Percentiles rank a stretch among this genome's conserved stretches.
Evolutionary conservation across 2,113 vertebrate species (phyloP).

Genomic region (Megalops atlanticus): DNA sequence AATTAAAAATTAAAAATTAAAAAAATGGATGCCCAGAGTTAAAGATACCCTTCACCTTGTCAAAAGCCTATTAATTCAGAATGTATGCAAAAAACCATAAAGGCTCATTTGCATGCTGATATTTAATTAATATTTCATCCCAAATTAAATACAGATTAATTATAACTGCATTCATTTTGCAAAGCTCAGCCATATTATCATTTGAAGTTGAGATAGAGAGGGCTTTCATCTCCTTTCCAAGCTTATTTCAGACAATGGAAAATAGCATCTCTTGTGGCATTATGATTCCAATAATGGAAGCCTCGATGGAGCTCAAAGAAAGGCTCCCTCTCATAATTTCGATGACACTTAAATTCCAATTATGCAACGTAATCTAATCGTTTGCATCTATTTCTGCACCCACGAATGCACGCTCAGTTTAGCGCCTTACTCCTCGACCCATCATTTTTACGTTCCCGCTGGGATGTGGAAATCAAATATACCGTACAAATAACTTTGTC

Average conservation of each 20-base stretch:
- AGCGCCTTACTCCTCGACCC: no score
- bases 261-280: conserved; percentile 20
- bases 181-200: conserved; percentile 49
- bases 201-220: conserved; percentile 36
- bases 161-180: conserved; percentile 52
- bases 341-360: conserved; percentile 20
- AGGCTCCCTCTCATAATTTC: conserved; percentile 2
- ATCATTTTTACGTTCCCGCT: not conserved
- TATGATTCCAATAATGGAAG: not conserved
- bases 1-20: not conserved
- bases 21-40: not conserved
- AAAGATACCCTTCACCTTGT: not conserved
- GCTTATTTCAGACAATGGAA: conserved; percentile 15
- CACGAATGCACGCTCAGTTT: not conserved
- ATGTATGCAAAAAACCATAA: conserved; percentile 37
- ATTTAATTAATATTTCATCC: conserved; percentile 55
- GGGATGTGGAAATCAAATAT: not conserved
- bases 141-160: conserved; percentile 67
- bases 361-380: conserved; percentile 4
- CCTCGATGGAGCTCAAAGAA: conserved; percentile 14
- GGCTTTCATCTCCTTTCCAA: not conserved
- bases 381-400: conserved; percentile 8
- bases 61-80: conserved; percentile 23
- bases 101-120: conserved; percentile 46
- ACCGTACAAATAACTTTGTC: not conserved